Base-by-base conservation (phyloP, 2,797 vertebrate genomes). In the Hydrophis major region DNA sequence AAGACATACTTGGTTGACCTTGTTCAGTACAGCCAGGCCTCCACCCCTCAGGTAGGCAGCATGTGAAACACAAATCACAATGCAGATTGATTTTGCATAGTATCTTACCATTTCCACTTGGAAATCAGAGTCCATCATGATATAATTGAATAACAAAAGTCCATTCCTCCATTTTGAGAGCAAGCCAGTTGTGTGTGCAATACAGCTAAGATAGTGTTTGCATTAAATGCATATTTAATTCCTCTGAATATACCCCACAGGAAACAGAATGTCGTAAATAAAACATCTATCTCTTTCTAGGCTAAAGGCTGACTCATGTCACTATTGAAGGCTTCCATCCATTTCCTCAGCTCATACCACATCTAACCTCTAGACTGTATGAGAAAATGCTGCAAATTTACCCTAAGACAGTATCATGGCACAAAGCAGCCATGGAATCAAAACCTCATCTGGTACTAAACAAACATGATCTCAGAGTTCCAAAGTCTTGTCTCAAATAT, bases 231-330 rank as follows among this genome's bases (percentile, higher is more conserved):
- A 0, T 42, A 83, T 83, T 83, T 83, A 91, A 59, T 88, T 47
- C 25, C 25, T 56, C 47, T 83, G 32, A 59, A 47, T 89, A 57
- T 22, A 50, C 12, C 8, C 60, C 55, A 10, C 18, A 86, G n/a
- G 89, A 89, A 94, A 89, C 1, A 50, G 47, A n/a, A 94, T 91
- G 88, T 32, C 28, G 5, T 42, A 12, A 61, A 22, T 11, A 37
- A 42, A 94, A 47, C 66, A 92, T 92, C 91, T 66, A 42, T 27
- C 60, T 55, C 25, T 91, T 56, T 86, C 32, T 89, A 92, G 55
- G 55, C 93, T 89, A 63, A 61, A 63, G 47, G 13, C 91, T 92
- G 94, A 96, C 83, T 94, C 94, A 95, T 50, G 50, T 57, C 22
- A 0, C n/a, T 78, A 86, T 50, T 92, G 1, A 0, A 7, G 42